Base-by-base conservation (phyloP, 2,113 vertebrate genomes). In the Myrmecophaga tridactyla region DNA sequence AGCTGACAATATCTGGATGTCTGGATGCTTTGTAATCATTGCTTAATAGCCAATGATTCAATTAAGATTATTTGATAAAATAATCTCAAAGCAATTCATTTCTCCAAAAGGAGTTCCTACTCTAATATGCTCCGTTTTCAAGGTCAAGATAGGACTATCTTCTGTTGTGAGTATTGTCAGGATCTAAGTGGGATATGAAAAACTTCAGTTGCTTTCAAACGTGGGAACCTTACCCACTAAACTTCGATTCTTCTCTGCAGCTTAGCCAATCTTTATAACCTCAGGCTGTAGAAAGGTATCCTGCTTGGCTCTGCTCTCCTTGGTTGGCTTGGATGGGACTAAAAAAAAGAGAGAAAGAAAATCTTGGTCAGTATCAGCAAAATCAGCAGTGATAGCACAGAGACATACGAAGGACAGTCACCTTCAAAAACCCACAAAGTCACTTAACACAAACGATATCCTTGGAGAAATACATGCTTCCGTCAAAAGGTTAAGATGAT, bases 31-130 rank as follows among this genome's bases (percentile, higher is more conserved):
- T 51, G 36, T 92, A 76, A 85, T 92, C 77, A 63, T 11, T 92
- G 8, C 53, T 96, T 46, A 73, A 92, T 95, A 90, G 39, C n/a
- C 67, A 86, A 85, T 72, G 96, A 91, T 62, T 69, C 78, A 90
- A 82, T 63, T 92, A 34, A 65, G 76, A 58, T 60, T 39, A 75
- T 77, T 27, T 53, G 53, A 85, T 86, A n/a, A 15, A 36, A 46
- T 89, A 53, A 6, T 14, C 17, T 62, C 48, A 58, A 25, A 86
- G 58, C 11, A 84, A 69, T 27, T 85, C 63, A 27, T 63, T 63
- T 3, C 58, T 39, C 78, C 34, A 27, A 65, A 90, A 92, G 23
- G n/a, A 34, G 80, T 41, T 69, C 34, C 62, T 67, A 27, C 25
- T 78, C 41, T 41, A 85, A 51, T 43, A 80, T 18, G 27, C n/a